Percentiles rank a stretch among this genome's conserved stretches.
Evolutionary conservation across 2,113 vertebrate genomes (phyloP).

Genomic region (Antidorcas marsupialis): DNA sequence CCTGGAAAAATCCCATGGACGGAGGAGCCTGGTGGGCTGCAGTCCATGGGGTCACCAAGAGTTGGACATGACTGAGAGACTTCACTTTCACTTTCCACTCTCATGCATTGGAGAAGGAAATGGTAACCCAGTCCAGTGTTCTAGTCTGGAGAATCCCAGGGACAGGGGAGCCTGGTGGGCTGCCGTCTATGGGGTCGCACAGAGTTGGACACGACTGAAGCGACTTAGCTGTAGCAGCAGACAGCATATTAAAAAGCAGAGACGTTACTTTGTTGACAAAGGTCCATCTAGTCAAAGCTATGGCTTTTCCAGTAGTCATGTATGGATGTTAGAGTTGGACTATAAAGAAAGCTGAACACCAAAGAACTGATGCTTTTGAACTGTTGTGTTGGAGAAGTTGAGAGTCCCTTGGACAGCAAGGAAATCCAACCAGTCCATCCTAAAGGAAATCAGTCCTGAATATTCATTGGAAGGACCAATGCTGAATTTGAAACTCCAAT

Average conservation of each 20-base stretch:
- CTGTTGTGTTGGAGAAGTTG: neutral
- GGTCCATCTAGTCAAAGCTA: neutral
- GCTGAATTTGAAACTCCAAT: neutral
- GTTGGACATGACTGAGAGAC: no score
- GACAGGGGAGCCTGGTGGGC: no score
- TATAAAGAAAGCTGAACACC: neutral
- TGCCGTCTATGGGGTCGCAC: no score
- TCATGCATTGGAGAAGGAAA: no score
- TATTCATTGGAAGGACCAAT: neutral
- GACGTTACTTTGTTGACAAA: neutral
- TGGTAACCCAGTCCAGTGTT: no score
- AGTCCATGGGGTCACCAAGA: no score
- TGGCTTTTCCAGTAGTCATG: neutral
- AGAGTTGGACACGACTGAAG: no score
- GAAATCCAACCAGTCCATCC: neutral
- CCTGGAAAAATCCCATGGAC: no score
- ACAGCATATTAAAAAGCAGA: neutral
- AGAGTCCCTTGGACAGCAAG: neutral
- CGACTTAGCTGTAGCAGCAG: no score
- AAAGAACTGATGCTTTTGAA: neutral
- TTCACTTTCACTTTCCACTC: no score
- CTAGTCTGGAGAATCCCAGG: no score
- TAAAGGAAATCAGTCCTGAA: neutral
- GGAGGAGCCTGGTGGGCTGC: no score
- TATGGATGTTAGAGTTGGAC: neutral